These are phyloP conservation scores for Lycophotia porphyrea DNA, from an alignment of 2,888 invertebrate species.

Conservation along the genomic window DNA sequence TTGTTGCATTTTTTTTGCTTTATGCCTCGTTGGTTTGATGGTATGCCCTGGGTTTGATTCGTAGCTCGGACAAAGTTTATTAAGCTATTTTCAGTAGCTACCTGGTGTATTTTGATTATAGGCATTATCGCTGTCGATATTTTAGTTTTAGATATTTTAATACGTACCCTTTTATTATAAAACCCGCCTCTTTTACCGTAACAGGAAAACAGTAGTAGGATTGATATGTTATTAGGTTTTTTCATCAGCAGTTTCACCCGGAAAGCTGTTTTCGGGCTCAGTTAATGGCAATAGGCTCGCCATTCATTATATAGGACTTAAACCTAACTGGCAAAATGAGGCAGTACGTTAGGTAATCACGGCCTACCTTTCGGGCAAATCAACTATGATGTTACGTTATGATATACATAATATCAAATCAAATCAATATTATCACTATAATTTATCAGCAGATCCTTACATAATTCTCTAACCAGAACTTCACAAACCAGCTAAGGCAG, in stretches of 20 bases:
- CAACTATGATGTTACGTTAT: neutral
- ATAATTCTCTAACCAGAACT: conserved; percentile 15
- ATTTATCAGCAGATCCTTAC: neutral
- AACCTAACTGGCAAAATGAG: neutral
- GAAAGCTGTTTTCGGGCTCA: no score
- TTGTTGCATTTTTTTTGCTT: neutral
- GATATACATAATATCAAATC: neutral
- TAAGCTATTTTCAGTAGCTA: neutral
- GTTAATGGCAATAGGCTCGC: no score
- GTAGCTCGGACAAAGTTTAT: neutral
- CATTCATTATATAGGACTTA: no score
- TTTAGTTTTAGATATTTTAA: no score
- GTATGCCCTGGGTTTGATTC: neutral
- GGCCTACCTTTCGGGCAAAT: neutral
- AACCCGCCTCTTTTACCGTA: no score
- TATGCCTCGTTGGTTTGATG: conserved; percentile 7
- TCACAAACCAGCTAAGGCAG: conserved; percentile 10
- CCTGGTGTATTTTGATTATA: no score
- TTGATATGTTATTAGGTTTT: no score
- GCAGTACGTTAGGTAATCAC: neutral
- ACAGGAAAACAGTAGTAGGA: no score
- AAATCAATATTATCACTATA: conserved; percentile 2
- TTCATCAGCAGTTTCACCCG: no score
- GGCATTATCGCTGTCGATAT: no score
- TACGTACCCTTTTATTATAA: no score